These are phyloP conservation scores for Drosophila hamatofila DNA, from an alignment of 2,888 invertebrate genomes.

Conservation along the genomic window DNA sequence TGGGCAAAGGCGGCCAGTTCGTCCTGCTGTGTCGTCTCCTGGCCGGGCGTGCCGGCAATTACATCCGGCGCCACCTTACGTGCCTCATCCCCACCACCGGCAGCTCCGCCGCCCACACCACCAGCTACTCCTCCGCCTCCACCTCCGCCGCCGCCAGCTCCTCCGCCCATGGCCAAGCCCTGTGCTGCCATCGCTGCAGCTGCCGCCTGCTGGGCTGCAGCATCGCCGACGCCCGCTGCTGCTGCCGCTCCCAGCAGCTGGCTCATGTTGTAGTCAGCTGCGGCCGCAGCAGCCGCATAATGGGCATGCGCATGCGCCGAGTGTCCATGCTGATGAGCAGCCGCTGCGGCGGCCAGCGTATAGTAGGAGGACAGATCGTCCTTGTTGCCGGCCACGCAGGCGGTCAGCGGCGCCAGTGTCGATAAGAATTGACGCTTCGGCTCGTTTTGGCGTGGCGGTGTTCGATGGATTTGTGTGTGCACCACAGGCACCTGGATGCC, in stretches of 20 bases:
- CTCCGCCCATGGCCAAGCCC: slow-evolving; percentile 39
- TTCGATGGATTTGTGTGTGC: slow-evolving; percentile 85
- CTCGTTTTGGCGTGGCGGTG: slow-evolving; percentile 87
- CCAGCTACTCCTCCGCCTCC: neutral
- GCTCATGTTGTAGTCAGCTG: slow-evolving; percentile 89
- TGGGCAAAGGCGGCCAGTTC: slow-evolving; percentile 94
- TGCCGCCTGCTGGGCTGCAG: slow-evolving; percentile 61
- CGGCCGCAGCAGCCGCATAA: slow-evolving; percentile 84
- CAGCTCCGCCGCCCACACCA: slow-evolving; percentile 78
- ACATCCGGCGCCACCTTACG: slow-evolving; percentile 90
- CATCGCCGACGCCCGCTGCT: slow-evolving; percentile 52
- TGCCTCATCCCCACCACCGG: slow-evolving; percentile 86
- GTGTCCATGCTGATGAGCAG: slow-evolving; percentile 84
- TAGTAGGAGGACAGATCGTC: slow-evolving; percentile 88
- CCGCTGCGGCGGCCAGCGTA: slow-evolving; percentile 86
- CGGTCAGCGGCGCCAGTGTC: slow-evolving; percentile 91
- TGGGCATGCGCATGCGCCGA: slow-evolving; percentile 58
- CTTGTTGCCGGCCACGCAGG: slow-evolving; percentile 89
- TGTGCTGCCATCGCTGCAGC: slow-evolving; percentile 58
- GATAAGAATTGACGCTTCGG: slow-evolving; percentile 92
- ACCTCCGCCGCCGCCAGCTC: neutral
- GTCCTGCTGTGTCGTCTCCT: slow-evolving; percentile 88
- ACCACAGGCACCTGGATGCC: slow-evolving; percentile 86
- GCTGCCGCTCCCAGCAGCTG: slow-evolving; percentile 64
- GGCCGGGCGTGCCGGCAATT: slow-evolving; percentile 88